Conservation (phyloP, 2,888 invertebrate genomes). For the Caenorhabditis afra region DNA sequence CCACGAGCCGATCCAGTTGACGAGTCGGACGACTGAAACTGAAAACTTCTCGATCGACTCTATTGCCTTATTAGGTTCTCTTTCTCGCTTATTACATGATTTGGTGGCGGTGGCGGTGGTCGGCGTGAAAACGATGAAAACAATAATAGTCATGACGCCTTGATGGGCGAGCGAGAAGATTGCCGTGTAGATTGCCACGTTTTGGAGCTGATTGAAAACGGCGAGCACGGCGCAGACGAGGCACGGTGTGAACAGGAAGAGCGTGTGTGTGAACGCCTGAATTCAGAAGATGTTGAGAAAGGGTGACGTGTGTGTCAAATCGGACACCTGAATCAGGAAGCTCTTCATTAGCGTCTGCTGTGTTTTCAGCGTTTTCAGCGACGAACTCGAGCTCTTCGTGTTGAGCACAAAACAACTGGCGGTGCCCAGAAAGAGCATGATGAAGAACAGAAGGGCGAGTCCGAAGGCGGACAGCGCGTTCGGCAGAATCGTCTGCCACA, state of each 20-base stretch:
- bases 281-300: not conserved
- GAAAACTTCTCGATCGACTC: slow-evolving; percentile 4
- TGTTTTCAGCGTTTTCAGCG: slow-evolving; percentile 34
- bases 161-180: slow-evolving; percentile 47
- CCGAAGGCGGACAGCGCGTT: slow-evolving; percentile 38
- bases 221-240: slow-evolving; percentile 18
- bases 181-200: slow-evolving; percentile 41
- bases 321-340: slow-evolving; percentile 52
- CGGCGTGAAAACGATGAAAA: slow-evolving; percentile 31
- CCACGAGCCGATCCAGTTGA: slow-evolving; percentile 15
- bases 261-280: slow-evolving; percentile 41
- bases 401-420: slow-evolving; percentile 37
- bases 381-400: slow-evolving; percentile 21
- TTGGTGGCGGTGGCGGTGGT: slow-evolving; percentile 20
- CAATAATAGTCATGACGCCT: slow-evolving; percentile 41
- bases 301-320: too few species aligned
- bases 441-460: slow-evolving; percentile 24
- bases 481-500: slow-evolving; percentile 55
- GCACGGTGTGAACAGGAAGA: slow-evolving; percentile 35
- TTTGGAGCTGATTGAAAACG: slow-evolving; percentile 7
- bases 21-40: slow-evolving; percentile 46
- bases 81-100: slow-evolving; percentile 27
- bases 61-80: too few species aligned
- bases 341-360: slow-evolving; percentile 45
- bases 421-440: slow-evolving; percentile 32